phyloP scores from a whole-genome alignment of 2,113 vertebrate genomes.

The Phylloscopus whistleri region DNA sequence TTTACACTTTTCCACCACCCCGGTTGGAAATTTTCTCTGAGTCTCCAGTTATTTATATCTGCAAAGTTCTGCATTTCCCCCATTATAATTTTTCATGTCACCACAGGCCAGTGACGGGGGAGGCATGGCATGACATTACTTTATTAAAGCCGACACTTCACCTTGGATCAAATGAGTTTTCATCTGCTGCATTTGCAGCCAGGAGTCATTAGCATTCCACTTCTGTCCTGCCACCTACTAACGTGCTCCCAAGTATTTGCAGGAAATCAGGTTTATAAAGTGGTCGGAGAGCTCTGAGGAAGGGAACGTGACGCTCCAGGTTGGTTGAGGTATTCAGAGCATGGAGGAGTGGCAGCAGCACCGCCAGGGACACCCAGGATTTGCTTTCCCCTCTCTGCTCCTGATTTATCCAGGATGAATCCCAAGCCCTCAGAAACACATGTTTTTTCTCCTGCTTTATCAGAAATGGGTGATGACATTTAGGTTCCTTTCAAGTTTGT shows the following conservation, averaged over 20 bases:
- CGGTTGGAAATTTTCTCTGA: conserved; percentile 47
- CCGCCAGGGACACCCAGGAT: not conserved
- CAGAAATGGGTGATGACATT: not conserved
- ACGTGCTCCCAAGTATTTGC: conserved; percentile 54
- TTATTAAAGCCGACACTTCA: conserved; percentile 59
- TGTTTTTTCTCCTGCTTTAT: not conserved
- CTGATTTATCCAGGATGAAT: not conserved
- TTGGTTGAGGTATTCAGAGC: not conserved
- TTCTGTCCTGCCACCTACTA: not conserved
- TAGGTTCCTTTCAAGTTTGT: conserved; percentile 1
- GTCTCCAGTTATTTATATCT: conserved; percentile 69
- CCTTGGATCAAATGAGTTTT: conserved; percentile 29
- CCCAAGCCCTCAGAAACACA: not conserved
- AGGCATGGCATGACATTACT: conserved; percentile 22
- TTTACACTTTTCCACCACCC: not conserved
- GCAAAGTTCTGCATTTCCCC: conserved; percentile 57
- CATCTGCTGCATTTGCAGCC: not conserved
- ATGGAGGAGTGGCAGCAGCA: not conserved
- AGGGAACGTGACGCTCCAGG: not conserved
- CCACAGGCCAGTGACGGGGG: conserved; percentile 22
- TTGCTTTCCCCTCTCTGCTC: not conserved
- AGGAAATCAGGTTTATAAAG: conserved; percentile 34
- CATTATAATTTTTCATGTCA: conserved; percentile 67
- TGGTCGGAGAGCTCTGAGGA: not conserved
- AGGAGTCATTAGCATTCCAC: conserved; percentile 33